These are phyloP conservation scores for Ameiurus melas DNA, from an alignment of 2,113 vertebrate genomes.

Conservation along the genomic window DNA sequence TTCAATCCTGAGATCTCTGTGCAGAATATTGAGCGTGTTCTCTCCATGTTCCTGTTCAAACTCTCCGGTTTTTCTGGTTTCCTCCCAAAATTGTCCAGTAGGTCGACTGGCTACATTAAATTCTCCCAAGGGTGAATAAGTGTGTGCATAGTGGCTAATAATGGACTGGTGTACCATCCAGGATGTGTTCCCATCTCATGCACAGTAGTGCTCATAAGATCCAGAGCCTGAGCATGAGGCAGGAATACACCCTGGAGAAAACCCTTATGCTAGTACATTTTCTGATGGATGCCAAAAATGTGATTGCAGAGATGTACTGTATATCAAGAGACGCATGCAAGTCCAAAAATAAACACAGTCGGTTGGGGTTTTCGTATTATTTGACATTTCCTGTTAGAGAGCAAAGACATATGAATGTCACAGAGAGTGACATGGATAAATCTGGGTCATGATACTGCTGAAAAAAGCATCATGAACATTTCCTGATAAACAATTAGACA, in stretches of 20 bases:
- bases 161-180: background rate
- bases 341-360: background rate
- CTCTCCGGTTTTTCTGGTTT: background rate
- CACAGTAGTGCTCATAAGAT: background rate
- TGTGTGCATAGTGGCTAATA: background rate
- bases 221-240: background rate
- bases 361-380: background rate
- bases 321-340: background rate
- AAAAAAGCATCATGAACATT: background rate
- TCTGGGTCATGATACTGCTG: conserved; percentile 31
- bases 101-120: background rate
- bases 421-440: conserved; percentile 15
- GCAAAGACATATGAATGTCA: background rate
- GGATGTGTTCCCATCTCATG: background rate
- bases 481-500: background rate
- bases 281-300: background rate
- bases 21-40: background rate
- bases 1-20: background rate
- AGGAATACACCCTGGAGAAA: background rate
- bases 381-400: background rate
- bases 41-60: background rate
- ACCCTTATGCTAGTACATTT: background rate
- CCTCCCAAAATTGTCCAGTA: background rate
- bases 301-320: background rate
- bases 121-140: background rate